Conservation (phyloP, 2,888 invertebrate species). For the Drosophila cracens region DNA sequence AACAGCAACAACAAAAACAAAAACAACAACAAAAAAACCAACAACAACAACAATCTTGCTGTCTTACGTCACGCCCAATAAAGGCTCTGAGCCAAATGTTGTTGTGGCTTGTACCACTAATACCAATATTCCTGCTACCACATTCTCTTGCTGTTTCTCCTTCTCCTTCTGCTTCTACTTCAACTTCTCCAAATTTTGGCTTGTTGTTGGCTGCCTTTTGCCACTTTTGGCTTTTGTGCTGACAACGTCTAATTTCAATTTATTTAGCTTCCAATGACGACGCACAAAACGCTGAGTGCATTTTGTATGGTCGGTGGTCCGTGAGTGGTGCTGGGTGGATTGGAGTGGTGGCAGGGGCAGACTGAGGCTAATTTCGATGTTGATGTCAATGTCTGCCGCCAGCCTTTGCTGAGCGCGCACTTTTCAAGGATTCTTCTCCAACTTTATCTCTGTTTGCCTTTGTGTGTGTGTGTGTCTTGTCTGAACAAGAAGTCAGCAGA, state of each 20-base stretch:
- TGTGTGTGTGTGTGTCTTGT: constrained; percentile 27
- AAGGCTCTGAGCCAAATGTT: constrained; percentile 13
- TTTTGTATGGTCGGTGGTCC: constrained; percentile 14
- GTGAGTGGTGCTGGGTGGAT: background rate
- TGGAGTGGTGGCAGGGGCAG: background rate
- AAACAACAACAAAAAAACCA: background rate
- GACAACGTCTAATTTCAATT: constrained; percentile 78
- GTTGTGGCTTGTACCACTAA: background rate
- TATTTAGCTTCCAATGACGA: constrained; percentile 77
- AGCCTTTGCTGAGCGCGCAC: constrained; percentile 50
- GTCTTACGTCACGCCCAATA: constrained; percentile 38
- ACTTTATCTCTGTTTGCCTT: constrained; percentile 1
- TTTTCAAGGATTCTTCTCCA: constrained; percentile 41
- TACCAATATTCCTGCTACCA: constrained; percentile 8
- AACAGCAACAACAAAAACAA: constrained; percentile 2
- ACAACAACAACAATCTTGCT: background rate
- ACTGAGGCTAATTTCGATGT: constrained; percentile 54
- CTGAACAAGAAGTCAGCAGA: constrained; percentile 46
- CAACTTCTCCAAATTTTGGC: background rate
- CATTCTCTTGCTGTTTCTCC: constrained; percentile 19
- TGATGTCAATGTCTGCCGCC: constrained; percentile 49
- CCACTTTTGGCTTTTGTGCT: constrained; percentile 69
- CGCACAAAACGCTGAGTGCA: constrained; percentile 70
- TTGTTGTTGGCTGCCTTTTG: constrained; percentile 25
- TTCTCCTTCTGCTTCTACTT: background rate